phyloP scores from a whole-genome alignment of 2,113 vertebrate species.

The Odobenus rosmarus region DNA sequence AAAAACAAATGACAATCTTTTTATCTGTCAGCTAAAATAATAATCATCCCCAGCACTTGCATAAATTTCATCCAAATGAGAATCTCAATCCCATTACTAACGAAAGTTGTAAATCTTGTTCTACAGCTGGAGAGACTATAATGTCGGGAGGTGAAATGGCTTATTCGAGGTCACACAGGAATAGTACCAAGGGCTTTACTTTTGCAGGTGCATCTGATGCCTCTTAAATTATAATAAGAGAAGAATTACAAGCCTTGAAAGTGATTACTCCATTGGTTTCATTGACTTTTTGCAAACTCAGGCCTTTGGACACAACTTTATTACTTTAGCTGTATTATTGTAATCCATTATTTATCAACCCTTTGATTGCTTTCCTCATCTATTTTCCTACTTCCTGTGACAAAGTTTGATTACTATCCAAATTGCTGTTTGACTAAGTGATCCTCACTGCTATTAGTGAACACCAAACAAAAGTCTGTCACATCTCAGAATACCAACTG shows the following conservation, averaged over 20 bases:
- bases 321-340: background rate
- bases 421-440: background rate
- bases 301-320: background rate
- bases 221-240: slow-evolving; percentile 20
- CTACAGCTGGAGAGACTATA: slow-evolving; percentile 55
- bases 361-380: slow-evolving; percentile 4
- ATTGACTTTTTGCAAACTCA: slow-evolving; percentile 43
- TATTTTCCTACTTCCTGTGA: background rate
- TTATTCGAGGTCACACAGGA: background rate
- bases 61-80: slow-evolving; percentile 48
- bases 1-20: slow-evolving; percentile 61
- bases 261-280: background rate
- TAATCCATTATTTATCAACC: background rate
- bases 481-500: background rate
- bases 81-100: slow-evolving; percentile 15
- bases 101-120: background rate
- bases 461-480: background rate
- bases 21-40: slow-evolving; percentile 67
- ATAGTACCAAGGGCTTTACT: background rate
- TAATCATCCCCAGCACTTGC: slow-evolving; percentile 39
- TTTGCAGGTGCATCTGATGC: background rate
- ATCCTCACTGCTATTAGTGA: background rate
- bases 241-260: slow-evolving; percentile 11
- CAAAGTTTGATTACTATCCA: background rate
- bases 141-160: background rate